Evolutionary conservation across 2,113 vertebrate species (phyloP).

Genomic region (Solenodon paradoxus): DNA sequence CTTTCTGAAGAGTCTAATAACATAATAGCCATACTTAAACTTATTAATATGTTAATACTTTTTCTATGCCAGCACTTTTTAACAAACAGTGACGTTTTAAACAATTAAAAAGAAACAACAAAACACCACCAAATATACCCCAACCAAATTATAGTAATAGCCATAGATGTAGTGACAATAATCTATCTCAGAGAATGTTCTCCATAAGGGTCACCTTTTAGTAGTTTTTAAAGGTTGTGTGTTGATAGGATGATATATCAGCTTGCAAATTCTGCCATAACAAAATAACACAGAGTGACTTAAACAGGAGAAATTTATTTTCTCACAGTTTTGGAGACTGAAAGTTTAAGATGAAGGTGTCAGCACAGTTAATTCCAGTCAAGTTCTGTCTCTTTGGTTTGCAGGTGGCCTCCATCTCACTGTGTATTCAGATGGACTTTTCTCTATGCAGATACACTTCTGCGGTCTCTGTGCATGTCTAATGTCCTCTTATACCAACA

Average conservation of each 20-base stretch:
- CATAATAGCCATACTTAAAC: not conserved
- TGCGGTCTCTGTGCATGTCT: not conserved
- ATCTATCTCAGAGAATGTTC: not conserved
- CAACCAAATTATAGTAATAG: not conserved
- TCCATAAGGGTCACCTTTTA: not conserved
- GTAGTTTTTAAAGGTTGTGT: not conserved
- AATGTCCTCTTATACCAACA: not conserved
- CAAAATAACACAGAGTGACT: not conserved
- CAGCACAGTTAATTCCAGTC: not conserved
- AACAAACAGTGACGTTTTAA: not conserved
- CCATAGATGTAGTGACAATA: rapidly evolving
- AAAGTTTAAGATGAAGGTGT: not conserved
- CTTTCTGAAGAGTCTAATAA: not conserved
- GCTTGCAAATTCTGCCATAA: not conserved
- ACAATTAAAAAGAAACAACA: not conserved
- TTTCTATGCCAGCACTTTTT: not conserved
- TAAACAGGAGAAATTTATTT: not conserved
- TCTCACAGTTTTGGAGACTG: not conserved
- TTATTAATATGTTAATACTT: not conserved
- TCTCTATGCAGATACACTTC: not conserved
- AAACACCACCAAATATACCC: not conserved
- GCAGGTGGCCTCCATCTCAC: not conserved
- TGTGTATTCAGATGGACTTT: not conserved
- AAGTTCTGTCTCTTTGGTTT: not conserved
- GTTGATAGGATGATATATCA: not conserved